Base-by-base conservation (phyloP, 2,888 invertebrate species). In the Patella caerulea region DNA sequence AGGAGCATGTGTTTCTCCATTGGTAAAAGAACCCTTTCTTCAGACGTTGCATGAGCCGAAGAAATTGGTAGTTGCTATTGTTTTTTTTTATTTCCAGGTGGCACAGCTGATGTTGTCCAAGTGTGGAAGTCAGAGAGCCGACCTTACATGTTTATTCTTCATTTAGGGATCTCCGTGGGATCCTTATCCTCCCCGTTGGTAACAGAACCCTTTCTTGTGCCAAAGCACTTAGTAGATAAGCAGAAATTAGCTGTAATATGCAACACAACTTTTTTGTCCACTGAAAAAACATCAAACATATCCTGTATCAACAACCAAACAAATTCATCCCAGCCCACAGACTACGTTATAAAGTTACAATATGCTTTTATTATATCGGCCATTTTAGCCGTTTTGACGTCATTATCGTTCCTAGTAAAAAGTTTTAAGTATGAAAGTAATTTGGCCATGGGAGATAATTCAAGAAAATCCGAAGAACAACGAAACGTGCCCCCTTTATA, bases 81-180 rank as follows among this genome's bases (percentile, higher is more conserved):
- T 45, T 45, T 9, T n/a, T 65, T 19, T 7, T 19, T 3, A 14
- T 12, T 65, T 65, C 3, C 14, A 65, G 65, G 65, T 65, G 65
- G 65, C 11, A 65, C 65, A 14, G 65, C 65, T 0, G 65, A 65
- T 4, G 65, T 65, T 14, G 65, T 65, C 14, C 2, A 24, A 65
- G 65, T 65, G 9, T 65, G 65, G 65, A 65, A 65, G 14, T 65
- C 65, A 65, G 65, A 65, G 24, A 65, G 65, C 14, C 65, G 65
- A 12, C 65, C 65, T 24, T 65, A 65, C 7, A 65, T 65, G 65
- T 65, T 65, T 14, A 65, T 65, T 11, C 12, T 65, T 11, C 65
- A 65, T 24, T 24, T 65, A 24, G 65, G 65, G 2, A 24, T 65
- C 14, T 65, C 65, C 65, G 24, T 65, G 11, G 65, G 65, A 1